Evolutionary conservation across 2,888 invertebrate species (phyloP).

Genomic region (Hemistola chrysoprasaria): DNA sequence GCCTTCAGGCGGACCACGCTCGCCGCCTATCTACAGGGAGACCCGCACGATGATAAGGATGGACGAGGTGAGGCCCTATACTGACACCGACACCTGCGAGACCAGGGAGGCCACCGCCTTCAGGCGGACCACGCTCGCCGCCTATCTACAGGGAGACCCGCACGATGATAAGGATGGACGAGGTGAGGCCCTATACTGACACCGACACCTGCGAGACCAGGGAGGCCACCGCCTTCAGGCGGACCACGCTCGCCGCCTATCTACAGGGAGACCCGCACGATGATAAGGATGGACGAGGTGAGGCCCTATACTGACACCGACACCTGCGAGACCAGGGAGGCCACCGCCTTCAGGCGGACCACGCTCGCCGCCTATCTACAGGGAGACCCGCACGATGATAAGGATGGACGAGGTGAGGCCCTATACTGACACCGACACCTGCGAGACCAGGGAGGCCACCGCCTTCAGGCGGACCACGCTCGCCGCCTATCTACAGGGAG

Average conservation of each 20-base stretch:
- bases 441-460: slow-evolving; percentile 89
- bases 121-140: slow-evolving; percentile 87
- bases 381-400: slow-evolving; percentile 72
- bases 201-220: slow-evolving; percentile 83
- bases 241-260: slow-evolving; percentile 85
- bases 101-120: slow-evolving; percentile 91
- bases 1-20: slow-evolving; percentile 92
- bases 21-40: slow-evolving; percentile 58
- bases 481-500: slow-evolving; percentile 14
- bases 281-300: too few relatives aligned
- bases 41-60: slow-evolving; percentile 52
- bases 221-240: slow-evolving; percentile 92
- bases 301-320: slow-evolving; percentile 75
- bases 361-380: slow-evolving; percentile 78
- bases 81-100: slow-evolving; percentile 70
- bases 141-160: slow-evolving; percentile 75
- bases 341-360: slow-evolving; percentile 91
- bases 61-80: slow-evolving; percentile 25
- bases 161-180: slow-evolving; percentile 4
- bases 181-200: slow-evolving; percentile 58
- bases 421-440: slow-evolving; percentile 76
- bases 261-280: slow-evolving; percentile 74
- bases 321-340: slow-evolving; percentile 86
- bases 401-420: too few relatives aligned
- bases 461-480: slow-evolving; percentile 92